Base-by-base conservation (phyloP, 2,888 invertebrate genomes). In the Danaus chrysippus region DNA sequence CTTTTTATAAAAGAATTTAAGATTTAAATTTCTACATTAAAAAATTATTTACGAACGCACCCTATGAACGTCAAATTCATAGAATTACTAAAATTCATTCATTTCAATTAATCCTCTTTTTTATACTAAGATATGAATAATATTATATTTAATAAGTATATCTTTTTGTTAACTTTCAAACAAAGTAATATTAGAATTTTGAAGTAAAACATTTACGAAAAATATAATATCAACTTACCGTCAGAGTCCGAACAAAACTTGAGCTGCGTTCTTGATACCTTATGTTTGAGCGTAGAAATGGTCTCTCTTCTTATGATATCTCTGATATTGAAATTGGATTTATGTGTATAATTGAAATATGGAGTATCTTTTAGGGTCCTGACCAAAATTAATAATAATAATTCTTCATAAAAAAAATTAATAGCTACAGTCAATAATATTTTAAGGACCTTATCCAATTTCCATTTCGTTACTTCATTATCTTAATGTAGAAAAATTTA, bases 301-400 rank as follows among this genome's bases (percentile, higher is more conserved):
- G 59, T 87, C 73, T 90, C 90, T 71, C 90, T 79, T 19, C 87
- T 86, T 56, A 76, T 63, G 68, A 5, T 34, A 82, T 78, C 70
- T 82, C 86, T 1, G 82, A 71, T 19, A 82, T 71, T 17, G 81
- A 76, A 3, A 76, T 74, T 68, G 79, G 76, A 69, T 80, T 82
- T 9, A 68, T 75, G 60, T 81, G 76, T 10, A 84, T 85, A 64
- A 78, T 85, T 15, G 79, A 83, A 67, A 88, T 87, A 73, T 89
- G 59, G 74, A 81, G 65, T 87, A 82, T 66, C 88, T 79, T 68
- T 84, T 87, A 42, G 82, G 67, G 65, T 87, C 84, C 86, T 89
- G 62, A 23, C 46, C 0, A 57, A 43, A 55, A 56, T 60, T 11
- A 54, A 54, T 15, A 23, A 56, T 53, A 3, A 2, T 1, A 52